Evolutionary conservation across 2,888 invertebrate genomes (phyloP), one percentile per base, ranked within the genome.

Genomic region (Muschampia plurimacula): DNA sequence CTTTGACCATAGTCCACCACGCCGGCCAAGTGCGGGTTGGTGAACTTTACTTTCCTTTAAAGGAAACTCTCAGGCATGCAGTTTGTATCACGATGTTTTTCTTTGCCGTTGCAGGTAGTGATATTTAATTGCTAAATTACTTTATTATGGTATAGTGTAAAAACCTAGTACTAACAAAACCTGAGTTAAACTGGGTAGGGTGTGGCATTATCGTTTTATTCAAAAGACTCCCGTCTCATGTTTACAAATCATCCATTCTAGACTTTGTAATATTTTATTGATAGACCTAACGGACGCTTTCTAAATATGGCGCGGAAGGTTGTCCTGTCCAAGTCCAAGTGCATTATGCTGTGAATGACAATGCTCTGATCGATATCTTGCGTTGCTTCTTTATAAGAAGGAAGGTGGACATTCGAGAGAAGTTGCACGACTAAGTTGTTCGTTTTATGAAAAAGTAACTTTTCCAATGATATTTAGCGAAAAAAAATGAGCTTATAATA

Each of bases 201-300:
- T 15, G 39, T 15, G 39, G 62, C 39, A 39, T 2, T 28, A 57
- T n/a, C 59, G 9, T 44, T 67, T 57, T 67, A 68, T 68, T 60
- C 46, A 49, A 60, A 49, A 60, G 46, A 60, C 44, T 22, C 46
- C 36, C 41, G 46, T 3, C 46, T 46, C 12, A n/a, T 22, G 62
- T 69, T 39, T 52, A 52, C 62, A 62, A 63, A 52, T 62, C 39
- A 49, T 52, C 52, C 62, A 44, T 60, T 36, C 15, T 49, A 59
- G 46, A 57, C 32, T 46, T 70, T 65, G 70, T 57, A 64, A 59
- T 57, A 66, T 71, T 55, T 55, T 63, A 69, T 63, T 71, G 65
- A 71, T 55, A 59, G 60, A 52, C 28, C 46, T 71, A 71, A 71
- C 71, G 71, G 71, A 13, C 60, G 10, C 28, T 22, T 32, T 39